Evolutionary conservation across 1,140 invertebrate species (phyloP).

Genomic region (Ceratosolen fusciceps): DNA sequence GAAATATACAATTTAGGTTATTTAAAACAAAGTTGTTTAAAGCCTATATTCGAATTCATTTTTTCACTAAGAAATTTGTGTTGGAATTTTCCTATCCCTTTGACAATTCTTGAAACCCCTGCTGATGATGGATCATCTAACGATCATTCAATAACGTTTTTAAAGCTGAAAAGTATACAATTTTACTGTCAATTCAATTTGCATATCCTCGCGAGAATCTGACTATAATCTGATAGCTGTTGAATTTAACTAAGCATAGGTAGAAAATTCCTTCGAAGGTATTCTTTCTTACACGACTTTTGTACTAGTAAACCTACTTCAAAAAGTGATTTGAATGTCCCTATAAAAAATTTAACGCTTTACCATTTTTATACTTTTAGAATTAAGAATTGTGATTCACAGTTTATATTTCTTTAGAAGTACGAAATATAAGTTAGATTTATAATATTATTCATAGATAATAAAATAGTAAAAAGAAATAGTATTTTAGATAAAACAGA

Average conservation of each 20-base stretch:
- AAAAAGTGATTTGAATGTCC: slow-evolving; percentile 16
- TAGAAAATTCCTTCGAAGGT: slow-evolving; percentile 8
- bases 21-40: background rate
- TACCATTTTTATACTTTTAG: slow-evolving; percentile 5
- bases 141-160: slow-evolving; percentile 53
- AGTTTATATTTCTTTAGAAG: background rate
- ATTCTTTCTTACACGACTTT: slow-evolving; percentile 8
- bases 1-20: no score
- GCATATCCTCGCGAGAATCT: slow-evolving; percentile 54
- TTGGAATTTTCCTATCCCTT: background rate
- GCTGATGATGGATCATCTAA: slow-evolving; percentile 59
- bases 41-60: slow-evolving; percentile 9
- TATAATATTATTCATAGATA: no score
- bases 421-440: background rate
- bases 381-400: background rate
- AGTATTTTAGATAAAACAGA: no score
- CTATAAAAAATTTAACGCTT: background rate
- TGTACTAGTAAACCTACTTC: slow-evolving; percentile 27
- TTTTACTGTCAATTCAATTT: slow-evolving; percentile 55
- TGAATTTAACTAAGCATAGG: slow-evolving; percentile 47
- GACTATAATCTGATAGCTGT: slow-evolving; percentile 62
- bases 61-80: background rate
- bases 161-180: slow-evolving; percentile 29
- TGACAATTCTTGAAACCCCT: background rate
- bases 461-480: no score